A percentile compares a stretch with the other conserved stretches of the same genome.
These are phyloP conservation scores for Thalassophryne amazonica DNA, from an alignment of 2,797 vertebrate species.

Conservation along the genomic window DNA sequence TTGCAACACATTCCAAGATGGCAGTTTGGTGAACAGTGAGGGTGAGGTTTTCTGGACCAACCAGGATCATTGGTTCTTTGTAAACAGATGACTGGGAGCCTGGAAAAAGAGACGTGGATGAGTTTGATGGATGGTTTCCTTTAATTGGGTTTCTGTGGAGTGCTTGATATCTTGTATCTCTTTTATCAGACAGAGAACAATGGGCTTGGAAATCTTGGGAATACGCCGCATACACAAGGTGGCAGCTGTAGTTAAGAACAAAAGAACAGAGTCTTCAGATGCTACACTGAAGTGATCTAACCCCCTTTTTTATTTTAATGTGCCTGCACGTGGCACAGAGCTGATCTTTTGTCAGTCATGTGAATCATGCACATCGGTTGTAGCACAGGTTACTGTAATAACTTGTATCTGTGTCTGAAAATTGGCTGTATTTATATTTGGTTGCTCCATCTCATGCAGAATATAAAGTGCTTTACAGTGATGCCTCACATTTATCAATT, in stretches of 20 bases:
- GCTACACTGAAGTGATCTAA: too few relatives aligned
- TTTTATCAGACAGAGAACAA: conserved; percentile 40
- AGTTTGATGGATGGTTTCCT: conserved; percentile 61
- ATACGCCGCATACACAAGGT: conserved; percentile 39
- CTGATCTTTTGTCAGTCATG: too few relatives aligned
- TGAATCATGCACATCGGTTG: too few relatives aligned
- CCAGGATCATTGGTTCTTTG: conserved; percentile 95
- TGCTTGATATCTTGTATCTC: conserved; percentile 53
- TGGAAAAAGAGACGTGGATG: conserved; percentile 60
- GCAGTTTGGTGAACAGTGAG: conserved; percentile 98
- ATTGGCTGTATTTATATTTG: too few relatives aligned
- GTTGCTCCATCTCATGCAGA: too few relatives aligned
- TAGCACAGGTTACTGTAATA: too few relatives aligned
- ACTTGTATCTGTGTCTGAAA: too few relatives aligned
- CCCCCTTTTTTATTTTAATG: too few relatives aligned
- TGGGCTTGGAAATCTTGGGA: conserved; percentile 35
- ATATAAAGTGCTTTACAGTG: too few relatives aligned
- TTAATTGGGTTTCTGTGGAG: conserved; percentile 64
- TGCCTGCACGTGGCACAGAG: too few relatives aligned
- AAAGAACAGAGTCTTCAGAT: too few relatives aligned
- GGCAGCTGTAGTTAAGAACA: conserved; percentile 13
- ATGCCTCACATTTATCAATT: too few relatives aligned
- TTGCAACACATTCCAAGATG: conserved; percentile 96
- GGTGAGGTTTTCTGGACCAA: conserved; percentile 97
- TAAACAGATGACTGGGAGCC: conserved; percentile 90